A percentile compares a stretch with the other conserved stretches of the same genome.
Evolutionary conservation across 2,888 invertebrate genomes (phyloP).

Genomic region (Caenorhabditis becei): DNA sequence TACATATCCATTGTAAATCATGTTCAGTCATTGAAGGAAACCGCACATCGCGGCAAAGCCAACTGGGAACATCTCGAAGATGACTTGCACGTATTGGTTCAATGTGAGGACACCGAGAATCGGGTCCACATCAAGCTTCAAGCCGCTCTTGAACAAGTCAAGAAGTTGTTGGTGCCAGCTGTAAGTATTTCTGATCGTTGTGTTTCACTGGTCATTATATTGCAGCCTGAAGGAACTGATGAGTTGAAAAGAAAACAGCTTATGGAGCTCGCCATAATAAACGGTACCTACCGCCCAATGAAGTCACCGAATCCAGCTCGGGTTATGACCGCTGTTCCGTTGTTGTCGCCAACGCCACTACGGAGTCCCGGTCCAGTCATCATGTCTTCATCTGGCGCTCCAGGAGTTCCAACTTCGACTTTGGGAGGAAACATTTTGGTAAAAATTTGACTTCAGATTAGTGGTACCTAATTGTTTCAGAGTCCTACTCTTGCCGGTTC

Average conservation of each 20-base stretch:
- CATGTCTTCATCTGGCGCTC: slow-evolving; percentile 33
- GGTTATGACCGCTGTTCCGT: slow-evolving; percentile 63
- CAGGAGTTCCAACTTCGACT: slow-evolving; percentile 20
- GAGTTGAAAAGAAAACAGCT: slow-evolving; percentile 99
- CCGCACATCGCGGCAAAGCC: slow-evolving; percentile 97
- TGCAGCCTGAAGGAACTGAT: slow-evolving; percentile 98
- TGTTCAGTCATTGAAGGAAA: slow-evolving; percentile 87
- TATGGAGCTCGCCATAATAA: slow-evolving; percentile 99
- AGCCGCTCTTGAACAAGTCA: slow-evolving; percentile 97
- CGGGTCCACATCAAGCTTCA: slow-evolving; percentile 94
- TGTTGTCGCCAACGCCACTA: slow-evolving; percentile 61
- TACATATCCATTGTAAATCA: slow-evolving; percentile 16
- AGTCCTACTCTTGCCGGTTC: slow-evolving; percentile 48
- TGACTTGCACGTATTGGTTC: slow-evolving; percentile 92
- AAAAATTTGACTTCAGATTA: background rate
- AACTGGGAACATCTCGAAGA: slow-evolving; percentile 99
- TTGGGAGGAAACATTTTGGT: slow-evolving; percentile 46
- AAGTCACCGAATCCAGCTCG: slow-evolving; percentile 62
- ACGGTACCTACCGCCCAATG: slow-evolving; percentile 92
- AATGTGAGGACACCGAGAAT: slow-evolving; percentile 97
- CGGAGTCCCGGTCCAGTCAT: slow-evolving; percentile 46
- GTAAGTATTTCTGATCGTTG: slow-evolving; percentile 83
- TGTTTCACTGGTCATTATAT: background rate
- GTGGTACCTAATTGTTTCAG: slow-evolving; percentile 23
- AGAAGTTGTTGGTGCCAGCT: slow-evolving; percentile 96